phyloP scores from a whole-genome alignment of 2,113 vertebrate species.

The Macroglossus sobrinus region DNA sequence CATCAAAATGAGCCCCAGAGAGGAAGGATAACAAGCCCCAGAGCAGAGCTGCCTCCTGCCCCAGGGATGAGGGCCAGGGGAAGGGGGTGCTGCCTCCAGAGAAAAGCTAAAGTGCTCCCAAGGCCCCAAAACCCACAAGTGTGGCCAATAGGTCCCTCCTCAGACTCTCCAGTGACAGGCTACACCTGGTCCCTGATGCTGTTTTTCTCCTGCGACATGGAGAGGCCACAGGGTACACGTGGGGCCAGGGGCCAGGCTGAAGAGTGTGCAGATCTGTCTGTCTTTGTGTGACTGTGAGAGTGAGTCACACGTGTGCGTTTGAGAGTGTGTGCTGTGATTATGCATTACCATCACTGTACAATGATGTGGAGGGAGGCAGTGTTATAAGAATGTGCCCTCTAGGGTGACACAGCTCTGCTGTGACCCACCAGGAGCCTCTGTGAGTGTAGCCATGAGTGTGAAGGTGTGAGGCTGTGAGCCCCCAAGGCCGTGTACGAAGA shows the following conservation, averaged over 20 bases:
- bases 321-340: background rate
- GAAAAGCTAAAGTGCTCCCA: background rate
- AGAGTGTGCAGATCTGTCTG: background rate
- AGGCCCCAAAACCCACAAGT: background rate
- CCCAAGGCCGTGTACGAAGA: background rate
- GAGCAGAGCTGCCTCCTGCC: background rate
- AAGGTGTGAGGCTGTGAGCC: background rate
- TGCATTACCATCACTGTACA: background rate
- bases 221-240: background rate
- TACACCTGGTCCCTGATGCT: background rate
- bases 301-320: background rate
- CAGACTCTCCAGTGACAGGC: background rate
- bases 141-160: background rate
- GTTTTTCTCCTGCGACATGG: background rate
- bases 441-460: background rate
- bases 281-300: background rate
- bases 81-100: background rate
- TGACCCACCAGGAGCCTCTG: background rate
- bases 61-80: background rate
- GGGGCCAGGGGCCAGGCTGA: background rate
- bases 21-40: slow-evolving; percentile 12
- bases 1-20: background rate
- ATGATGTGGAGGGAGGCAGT: rapidly evolving
- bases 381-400: too few species aligned
- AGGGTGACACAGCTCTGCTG: background rate